phyloP scores from a whole-genome alignment of 2,888 invertebrate species.

The Andrena minutula region DNA sequence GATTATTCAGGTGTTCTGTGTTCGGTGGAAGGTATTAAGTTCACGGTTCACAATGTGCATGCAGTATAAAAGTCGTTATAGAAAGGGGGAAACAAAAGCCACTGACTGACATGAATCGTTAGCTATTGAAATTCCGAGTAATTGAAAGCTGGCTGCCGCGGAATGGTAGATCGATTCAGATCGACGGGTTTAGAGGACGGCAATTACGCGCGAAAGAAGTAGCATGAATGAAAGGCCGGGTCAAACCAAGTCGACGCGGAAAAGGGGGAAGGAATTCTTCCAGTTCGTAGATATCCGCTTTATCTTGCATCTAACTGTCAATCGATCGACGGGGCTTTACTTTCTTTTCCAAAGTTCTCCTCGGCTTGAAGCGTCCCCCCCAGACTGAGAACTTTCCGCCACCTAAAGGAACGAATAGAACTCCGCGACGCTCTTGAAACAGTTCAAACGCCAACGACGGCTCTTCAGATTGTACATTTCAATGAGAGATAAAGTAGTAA shows the following conservation, averaged over 20 bases:
- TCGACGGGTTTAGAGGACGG: constrained; percentile 41
- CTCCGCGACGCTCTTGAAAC: constrained; percentile 9
- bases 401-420: not conserved
- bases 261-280: constrained; percentile 64
- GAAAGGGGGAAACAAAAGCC: constrained; percentile 13
- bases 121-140: constrained; percentile 38
- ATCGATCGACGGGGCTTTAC: constrained; percentile 53
- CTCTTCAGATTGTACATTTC: not conserved
- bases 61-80: not conserved
- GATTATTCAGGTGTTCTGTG: too few relatives aligned
- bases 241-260: constrained; percentile 24
- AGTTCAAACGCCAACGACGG: not conserved
- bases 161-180: constrained; percentile 11
- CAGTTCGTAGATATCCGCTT: constrained; percentile 65
- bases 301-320: constrained; percentile 59
- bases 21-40: too few relatives aligned
- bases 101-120: constrained; percentile 40
- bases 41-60: not conserved
- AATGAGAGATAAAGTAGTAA: not conserved
- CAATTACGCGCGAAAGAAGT: constrained; percentile 39
- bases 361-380: constrained; percentile 16
- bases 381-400: constrained; percentile 19
- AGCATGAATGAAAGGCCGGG: constrained; percentile 24
- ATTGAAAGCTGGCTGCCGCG: constrained; percentile 32
- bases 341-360: constrained; percentile 45